Base-by-base conservation (phyloP, 1,140 invertebrate species). In the Aphidius gifuensis region DNA sequence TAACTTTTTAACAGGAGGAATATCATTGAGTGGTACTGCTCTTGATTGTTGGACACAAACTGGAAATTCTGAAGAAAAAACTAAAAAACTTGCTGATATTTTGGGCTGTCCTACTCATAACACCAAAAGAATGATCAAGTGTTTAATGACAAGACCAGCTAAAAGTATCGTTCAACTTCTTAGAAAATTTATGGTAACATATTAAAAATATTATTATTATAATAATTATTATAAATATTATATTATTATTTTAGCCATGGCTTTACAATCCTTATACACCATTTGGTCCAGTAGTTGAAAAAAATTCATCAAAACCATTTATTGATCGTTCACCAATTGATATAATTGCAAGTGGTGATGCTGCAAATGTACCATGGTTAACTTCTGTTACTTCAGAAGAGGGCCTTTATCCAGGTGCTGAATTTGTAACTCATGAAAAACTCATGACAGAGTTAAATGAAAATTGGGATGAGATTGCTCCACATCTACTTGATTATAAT, bases 1-100 rank as follows among this genome's bases (percentile, higher is more conserved):
- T 11, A 16, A 11, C 16, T 53, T 53, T 53, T 40, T 39, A 8
- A 8, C 43, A 66, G 65, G 85, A 50, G 90, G 87, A 5, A 87
- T 93, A 39, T 85, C 90, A 0, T 84, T 87, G 78, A 91, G 90
- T 70, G 92, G 91, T 0, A 86, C 87, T 11, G 86, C 86, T 6
- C 73, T 90, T 7, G 81, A 82, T 65, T 84, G 85, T 1, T 93
- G 87, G 90, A 85, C 88, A 0, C 76, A 88, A 44, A 82, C 85
- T 1, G 78, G 86, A 68, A 83, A 87, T 50, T 88, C 0, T 16
- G 73, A 81, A 2, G 77, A 85, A 65, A 90, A 90, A 70, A 86
- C 90, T 0, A 79, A 82, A 46, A 76, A 83, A 50, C 72, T 93
- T 4, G 87, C 86, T 0, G 68, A 76, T 3, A 76, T 82, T 3